Evolutionary conservation across 2,888 invertebrate species (phyloP), one percentile per base, ranked within the genome.

Genomic region (Amiota minor): DNA sequence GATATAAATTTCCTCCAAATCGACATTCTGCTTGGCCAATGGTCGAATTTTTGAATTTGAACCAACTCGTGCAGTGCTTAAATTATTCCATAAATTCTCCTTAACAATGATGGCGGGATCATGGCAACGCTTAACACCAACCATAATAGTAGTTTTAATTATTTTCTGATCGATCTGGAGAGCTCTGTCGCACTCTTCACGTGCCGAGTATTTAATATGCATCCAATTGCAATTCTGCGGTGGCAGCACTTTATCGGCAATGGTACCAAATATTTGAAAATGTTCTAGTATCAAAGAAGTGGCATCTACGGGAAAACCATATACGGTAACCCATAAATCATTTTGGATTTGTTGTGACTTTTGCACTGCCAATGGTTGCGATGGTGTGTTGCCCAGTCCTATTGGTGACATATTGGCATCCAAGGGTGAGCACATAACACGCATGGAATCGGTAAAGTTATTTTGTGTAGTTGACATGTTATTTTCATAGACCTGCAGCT

Each of bases 251-350:
- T 95, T 95, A 88, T 94, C 94, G 72, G 94, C 89, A 81, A 97
- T 95, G 76, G 93, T 94, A 74, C 97, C 97, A 90, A 93, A 97
- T 86, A 93, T 95, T 73, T 93, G 93, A 90, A 95, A 95, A 90
- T 95, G 95, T 50, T 93, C 93, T 81, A 97, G 88, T 50, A 98
- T 93, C 80, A 94, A 93, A 75, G 95, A 94, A 0, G 95, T 92
- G 69, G 95, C 94, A 85, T 93, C 94, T 0, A 95, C 93, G 0
- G 96, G 94, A 86, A 97, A 98, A 45, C 98, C 97, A 91, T 96
- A 97, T 1, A 97, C 94, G 0, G 97, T 97, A 0, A 97, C 93
- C 97, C 97, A 97, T 81, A 93, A 92, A n/a, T n/a, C n/a, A n/a
- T n/a, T n/a, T n/a, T n/a, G n/a, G n/a, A n/a, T n/a, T n/a, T n/a